phyloP scores from a whole-genome alignment of 2,888 invertebrate genomes.

The Cheilosia pagana region DNA sequence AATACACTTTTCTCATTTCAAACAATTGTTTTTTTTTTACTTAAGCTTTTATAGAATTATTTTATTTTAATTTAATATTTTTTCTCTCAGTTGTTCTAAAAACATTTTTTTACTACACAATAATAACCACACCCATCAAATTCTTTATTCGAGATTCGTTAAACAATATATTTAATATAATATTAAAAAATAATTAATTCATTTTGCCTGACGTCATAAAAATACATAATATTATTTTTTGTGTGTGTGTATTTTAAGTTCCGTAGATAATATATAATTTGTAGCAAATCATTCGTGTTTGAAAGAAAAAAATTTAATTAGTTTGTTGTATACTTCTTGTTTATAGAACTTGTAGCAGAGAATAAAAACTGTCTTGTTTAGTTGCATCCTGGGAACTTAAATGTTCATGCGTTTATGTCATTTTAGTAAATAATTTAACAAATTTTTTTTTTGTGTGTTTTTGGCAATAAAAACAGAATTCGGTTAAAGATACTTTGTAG shows the following conservation, averaged over 20 bases:
- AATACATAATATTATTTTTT: slow-evolving; percentile 63
- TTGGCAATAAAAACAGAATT: not conserved
- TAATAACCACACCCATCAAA: slow-evolving; percentile 46
- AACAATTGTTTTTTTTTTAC: slow-evolving; percentile 46
- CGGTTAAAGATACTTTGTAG: not conserved
- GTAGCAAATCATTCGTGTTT: too few relatives aligned
- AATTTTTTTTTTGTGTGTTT: slow-evolving; percentile 54
- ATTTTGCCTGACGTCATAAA: slow-evolving; percentile 28
- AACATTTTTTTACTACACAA: slow-evolving; percentile 47
- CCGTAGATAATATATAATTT: slow-evolving; percentile 62
- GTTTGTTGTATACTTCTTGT: slow-evolving; percentile 13
- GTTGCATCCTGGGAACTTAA: slow-evolving; percentile 47
- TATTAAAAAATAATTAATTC: not conserved
- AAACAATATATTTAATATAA: slow-evolving; percentile 70
- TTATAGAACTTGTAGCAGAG: slow-evolving; percentile 48
- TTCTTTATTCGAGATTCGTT: slow-evolving; percentile 48
- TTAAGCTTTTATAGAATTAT: slow-evolving; percentile 24
- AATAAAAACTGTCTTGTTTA: slow-evolving; percentile 36
- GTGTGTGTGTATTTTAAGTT: slow-evolving; percentile 70
- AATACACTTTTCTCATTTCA: slow-evolving; percentile 64
- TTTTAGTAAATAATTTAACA: slow-evolving; percentile 49
- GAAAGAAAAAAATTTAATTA: slow-evolving; percentile 28
- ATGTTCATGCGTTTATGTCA: slow-evolving; percentile 40
- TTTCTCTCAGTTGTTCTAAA: slow-evolving; percentile 18
- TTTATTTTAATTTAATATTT: slow-evolving; percentile 21